These are phyloP conservation scores for Otis tarda DNA, from an alignment of 2,113 vertebrate species.

Conservation along the genomic window DNA sequence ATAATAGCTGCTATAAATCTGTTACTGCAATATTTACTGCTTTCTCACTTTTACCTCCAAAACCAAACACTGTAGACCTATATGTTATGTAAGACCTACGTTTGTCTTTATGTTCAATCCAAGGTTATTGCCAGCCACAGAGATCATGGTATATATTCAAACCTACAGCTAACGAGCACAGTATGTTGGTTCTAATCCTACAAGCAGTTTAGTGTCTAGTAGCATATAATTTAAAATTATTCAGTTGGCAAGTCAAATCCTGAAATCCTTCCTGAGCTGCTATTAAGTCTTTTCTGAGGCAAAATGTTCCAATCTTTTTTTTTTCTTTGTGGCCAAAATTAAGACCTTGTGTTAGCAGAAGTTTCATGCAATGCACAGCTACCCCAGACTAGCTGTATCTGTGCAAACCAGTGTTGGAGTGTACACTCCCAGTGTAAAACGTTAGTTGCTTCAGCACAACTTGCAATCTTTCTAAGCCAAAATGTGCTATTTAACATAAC, in stretches of 20 bases:
- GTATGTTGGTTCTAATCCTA: background rate
- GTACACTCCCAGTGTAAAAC: background rate
- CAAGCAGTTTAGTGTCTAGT: background rate
- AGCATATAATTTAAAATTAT: background rate
- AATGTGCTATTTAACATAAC: background rate
- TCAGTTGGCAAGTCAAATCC: background rate
- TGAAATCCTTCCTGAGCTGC: background rate
- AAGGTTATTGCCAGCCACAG: background rate
- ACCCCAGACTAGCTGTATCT: background rate
- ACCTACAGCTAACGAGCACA: background rate
- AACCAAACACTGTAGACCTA: background rate
- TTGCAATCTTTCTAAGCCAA: background rate
- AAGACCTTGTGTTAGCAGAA: background rate
- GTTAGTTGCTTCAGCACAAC: background rate
- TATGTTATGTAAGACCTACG: background rate
- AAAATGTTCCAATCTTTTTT: background rate
- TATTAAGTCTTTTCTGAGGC: background rate
- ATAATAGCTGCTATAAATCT: background rate
- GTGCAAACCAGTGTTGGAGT: background rate
- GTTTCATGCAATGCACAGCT: background rate
- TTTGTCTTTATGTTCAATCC: background rate
- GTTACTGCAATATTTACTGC: background rate
- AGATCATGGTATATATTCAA: background rate
- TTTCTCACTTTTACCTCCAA: background rate
- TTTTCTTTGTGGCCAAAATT: background rate